These are phyloP conservation scores for Cervus canadensis DNA, from an alignment of 2,113 vertebrate genomes.

Conservation along the genomic window DNA sequence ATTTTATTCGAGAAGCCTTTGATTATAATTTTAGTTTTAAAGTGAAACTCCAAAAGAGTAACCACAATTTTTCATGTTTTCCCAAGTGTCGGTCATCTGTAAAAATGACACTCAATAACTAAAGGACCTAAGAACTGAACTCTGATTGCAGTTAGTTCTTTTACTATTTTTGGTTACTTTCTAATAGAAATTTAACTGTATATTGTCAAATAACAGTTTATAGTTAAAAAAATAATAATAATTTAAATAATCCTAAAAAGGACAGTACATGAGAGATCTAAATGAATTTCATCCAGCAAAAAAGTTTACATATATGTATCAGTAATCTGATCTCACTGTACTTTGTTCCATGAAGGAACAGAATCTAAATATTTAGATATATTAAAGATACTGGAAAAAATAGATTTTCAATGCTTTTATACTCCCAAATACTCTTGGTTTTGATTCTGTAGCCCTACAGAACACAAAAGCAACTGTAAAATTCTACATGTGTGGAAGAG, in stretches of 20 bases:
- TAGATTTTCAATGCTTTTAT: not conserved
- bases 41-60: not conserved
- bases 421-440: not conserved
- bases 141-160: not conserved
- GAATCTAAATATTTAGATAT: slow-evolving; percentile 25
- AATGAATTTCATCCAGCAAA: slow-evolving; percentile 34
- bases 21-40: slow-evolving; percentile 33
- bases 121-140: slow-evolving; percentile 17
- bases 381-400: slow-evolving; percentile 20
- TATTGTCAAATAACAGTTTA: slow-evolving; percentile 26
- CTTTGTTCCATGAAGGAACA: slow-evolving; percentile 10
- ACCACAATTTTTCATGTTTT: slow-evolving; percentile 34
- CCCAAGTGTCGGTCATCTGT: not conserved
- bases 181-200: slow-evolving; percentile 22
- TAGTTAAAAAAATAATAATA: not conserved
- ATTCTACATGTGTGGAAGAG: not conserved
- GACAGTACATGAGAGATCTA: not conserved
- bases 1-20: slow-evolving; percentile 19
- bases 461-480: slow-evolving; percentile 20
- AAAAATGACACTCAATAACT: not conserved
- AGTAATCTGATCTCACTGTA: not conserved
- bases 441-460: not conserved
- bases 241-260: slow-evolving; percentile 18
- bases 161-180: not conserved
- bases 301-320: not conserved